Evolutionary conservation across 2,113 vertebrate genomes (phyloP).

Genomic region (Cricetomys ansorgei): DNA sequence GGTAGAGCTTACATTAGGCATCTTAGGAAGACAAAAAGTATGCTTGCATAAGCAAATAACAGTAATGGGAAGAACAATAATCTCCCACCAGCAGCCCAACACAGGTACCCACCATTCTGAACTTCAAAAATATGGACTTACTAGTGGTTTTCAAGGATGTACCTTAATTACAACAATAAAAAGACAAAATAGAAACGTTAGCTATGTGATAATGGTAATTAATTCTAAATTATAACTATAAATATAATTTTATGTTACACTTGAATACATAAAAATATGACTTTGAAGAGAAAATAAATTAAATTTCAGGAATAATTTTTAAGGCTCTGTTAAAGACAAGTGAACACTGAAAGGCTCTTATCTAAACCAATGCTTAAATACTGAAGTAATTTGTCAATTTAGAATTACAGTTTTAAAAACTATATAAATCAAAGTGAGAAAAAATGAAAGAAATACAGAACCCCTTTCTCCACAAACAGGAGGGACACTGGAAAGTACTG

Average conservation of each 20-base stretch:
- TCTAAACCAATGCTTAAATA: slow-evolving; percentile 75
- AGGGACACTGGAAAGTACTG: slow-evolving; percentile 67
- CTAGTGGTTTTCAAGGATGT: slow-evolving; percentile 77
- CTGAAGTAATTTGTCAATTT: slow-evolving; percentile 76
- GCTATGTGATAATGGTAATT: slow-evolving; percentile 82
- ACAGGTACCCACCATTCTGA: slow-evolving; percentile 79
- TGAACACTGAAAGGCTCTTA: slow-evolving; percentile 75
- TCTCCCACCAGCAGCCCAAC: slow-evolving; percentile 1
- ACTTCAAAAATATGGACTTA: slow-evolving; percentile 84
- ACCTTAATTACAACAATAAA: slow-evolving; percentile 76
- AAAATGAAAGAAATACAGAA: slow-evolving; percentile 66
- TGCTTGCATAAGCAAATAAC: slow-evolving; percentile 80
- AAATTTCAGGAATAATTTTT: slow-evolving; percentile 82
- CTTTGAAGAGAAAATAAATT: slow-evolving; percentile 83
- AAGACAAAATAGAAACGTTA: slow-evolving; percentile 78
- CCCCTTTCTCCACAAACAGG: slow-evolving; percentile 69
- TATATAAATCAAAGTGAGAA: slow-evolving; percentile 75
- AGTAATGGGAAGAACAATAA: slow-evolving; percentile 37
- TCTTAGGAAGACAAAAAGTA: slow-evolving; percentile 52
- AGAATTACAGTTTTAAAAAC: slow-evolving; percentile 74
- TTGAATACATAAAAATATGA: slow-evolving; percentile 78
- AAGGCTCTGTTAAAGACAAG: slow-evolving; percentile 71
- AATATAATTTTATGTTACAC: slow-evolving; percentile 73
- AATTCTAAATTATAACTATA: slow-evolving; percentile 81
- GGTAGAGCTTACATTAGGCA: slow-evolving; percentile 78